Percentiles rank a stretch among this genome's conserved stretches.
Conservation (phyloP, 2,113 vertebrate genomes). For the Anseranas semipalmata region DNA sequence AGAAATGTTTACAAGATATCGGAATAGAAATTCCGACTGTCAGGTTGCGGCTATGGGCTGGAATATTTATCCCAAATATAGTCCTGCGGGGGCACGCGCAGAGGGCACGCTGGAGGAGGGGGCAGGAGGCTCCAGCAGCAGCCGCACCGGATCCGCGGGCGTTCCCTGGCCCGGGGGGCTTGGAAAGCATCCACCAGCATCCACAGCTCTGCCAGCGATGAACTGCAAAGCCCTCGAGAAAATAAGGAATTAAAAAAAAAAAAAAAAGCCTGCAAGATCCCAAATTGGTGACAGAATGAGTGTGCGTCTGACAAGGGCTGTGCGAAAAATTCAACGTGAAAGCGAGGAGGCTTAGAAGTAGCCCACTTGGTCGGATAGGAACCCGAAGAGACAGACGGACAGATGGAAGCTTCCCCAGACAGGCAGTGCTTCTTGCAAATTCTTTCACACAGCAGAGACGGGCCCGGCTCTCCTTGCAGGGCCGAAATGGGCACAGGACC, state of each 20-base stretch:
- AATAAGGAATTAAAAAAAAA: not conserved
- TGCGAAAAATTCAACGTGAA: accelerated
- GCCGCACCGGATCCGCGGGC: not conserved
- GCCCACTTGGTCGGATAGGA: not conserved
- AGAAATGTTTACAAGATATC: not conserved
- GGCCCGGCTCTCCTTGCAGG: not conserved
- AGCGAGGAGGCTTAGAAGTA: not conserved
- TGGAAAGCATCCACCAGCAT: not conserved
- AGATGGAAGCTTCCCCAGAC: not conserved
- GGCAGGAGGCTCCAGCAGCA: not conserved
- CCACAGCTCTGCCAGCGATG: not conserved
- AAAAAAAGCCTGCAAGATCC: not conserved
- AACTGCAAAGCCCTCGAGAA: not conserved
- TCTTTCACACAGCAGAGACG: accelerated
- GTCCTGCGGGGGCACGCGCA: not conserved
- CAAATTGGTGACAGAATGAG: not conserved
- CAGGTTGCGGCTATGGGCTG: not conserved
- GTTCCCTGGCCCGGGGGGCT: not conserved
- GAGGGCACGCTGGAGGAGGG: not conserved
- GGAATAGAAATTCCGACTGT: not conserved
- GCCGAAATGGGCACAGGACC: too few relatives aligned
- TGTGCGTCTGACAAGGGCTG: not conserved
- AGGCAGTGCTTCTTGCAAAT: not conserved
- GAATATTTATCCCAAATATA: constrained; percentile 25
- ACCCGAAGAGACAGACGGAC: not conserved